phyloP scores from a whole-genome alignment of 2,797 vertebrate genomes.

The Agapornis canus region DNA sequence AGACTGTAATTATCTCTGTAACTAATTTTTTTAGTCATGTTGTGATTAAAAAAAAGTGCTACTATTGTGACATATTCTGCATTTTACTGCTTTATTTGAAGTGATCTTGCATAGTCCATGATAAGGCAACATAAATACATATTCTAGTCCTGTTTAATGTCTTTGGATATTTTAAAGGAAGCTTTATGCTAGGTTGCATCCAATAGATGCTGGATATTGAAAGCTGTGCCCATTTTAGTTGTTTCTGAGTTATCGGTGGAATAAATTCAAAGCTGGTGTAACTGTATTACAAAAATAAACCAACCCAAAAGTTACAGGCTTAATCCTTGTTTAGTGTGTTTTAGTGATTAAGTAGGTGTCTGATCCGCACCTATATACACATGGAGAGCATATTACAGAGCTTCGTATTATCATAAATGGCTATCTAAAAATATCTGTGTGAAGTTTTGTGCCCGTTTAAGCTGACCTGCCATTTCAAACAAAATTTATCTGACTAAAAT shows the following conservation, averaged over 20 bases:
- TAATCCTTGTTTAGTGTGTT: neutral
- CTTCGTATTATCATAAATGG: neutral
- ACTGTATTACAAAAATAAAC: neutral
- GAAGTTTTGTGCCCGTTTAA: neutral
- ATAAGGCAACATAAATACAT: neutral
- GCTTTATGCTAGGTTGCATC: neutral
- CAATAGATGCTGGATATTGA: neutral
- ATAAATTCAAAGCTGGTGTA: neutral
- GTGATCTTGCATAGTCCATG: neutral
- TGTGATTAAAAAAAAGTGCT: neutral
- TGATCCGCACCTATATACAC: neutral
- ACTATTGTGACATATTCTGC: rapidly evolving
- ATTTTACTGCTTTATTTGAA: neutral
- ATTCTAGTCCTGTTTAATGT: neutral
- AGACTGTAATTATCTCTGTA: neutral
- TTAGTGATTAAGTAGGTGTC: neutral
- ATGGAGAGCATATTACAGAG: neutral
- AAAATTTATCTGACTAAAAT: neutral
- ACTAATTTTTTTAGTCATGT: neutral
- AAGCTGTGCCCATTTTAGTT: neutral
- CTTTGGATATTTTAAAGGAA: neutral
- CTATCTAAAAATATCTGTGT: neutral
- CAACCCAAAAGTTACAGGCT: neutral
- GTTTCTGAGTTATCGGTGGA: neutral
- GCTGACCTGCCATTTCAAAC: neutral